Conservation (phyloP, 2,797 vertebrate genomes). For the Chromis chromis region DNA sequence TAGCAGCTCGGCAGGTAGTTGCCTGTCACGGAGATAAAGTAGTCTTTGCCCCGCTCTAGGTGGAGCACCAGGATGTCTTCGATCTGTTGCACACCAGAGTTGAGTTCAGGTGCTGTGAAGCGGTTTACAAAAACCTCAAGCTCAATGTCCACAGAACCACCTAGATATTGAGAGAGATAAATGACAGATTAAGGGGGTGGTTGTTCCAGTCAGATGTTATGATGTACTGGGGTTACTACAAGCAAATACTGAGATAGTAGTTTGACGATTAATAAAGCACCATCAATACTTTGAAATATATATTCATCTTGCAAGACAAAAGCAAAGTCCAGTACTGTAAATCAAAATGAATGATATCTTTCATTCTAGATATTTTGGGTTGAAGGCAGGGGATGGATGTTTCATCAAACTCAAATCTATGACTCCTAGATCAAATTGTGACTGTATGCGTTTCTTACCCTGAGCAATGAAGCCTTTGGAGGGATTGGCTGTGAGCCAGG, state of each 20-base stretch:
- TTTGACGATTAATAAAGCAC: constrained; percentile 20
- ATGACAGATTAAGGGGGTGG: neutral
- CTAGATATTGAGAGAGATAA: constrained; percentile 74
- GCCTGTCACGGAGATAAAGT: constrained; percentile 94
- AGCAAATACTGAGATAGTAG: neutral
- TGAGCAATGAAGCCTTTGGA: constrained; percentile 92
- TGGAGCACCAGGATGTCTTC: constrained; percentile 98
- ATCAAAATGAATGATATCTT: constrained; percentile 14
- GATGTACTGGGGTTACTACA: neutral
- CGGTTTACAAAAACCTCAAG: constrained; percentile 97
- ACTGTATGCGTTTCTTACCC: constrained; percentile 81
- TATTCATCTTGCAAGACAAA: neutral
- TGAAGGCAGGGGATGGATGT: neutral
- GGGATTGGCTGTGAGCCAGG: constrained; percentile 93
- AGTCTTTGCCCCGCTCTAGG: constrained; percentile 94
- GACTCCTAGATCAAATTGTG: neutral
- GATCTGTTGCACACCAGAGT: constrained; percentile 89
- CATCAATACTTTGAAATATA: neutral
- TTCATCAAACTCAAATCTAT: constrained; percentile 17
- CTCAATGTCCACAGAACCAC: constrained; percentile 88
- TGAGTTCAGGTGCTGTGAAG: constrained; percentile 90
- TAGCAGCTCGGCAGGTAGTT: constrained; percentile 97
- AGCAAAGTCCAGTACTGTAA: neutral
- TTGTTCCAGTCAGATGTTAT: neutral
- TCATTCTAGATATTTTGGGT: neutral